Conservation (phyloP, 2,888 invertebrate species). For the Phaedon cochleariae region DNA sequence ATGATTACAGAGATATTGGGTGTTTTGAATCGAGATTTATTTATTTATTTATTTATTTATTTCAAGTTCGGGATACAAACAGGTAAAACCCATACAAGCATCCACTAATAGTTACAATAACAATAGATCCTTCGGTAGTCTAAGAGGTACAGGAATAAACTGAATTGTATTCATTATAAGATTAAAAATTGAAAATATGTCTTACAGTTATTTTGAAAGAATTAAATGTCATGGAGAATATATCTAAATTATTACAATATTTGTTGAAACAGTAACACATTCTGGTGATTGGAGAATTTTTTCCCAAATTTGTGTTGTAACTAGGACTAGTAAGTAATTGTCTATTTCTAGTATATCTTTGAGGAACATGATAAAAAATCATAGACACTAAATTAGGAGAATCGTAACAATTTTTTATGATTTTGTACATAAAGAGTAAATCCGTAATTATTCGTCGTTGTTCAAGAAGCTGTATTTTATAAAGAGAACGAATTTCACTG, state of each 20-base stretch:
- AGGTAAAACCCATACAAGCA: conserved; percentile 5
- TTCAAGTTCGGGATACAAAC: too few species aligned
- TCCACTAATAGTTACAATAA: conserved; percentile 1
- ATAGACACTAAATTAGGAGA: background rate
- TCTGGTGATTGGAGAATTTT: background rate
- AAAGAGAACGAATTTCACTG: background rate
- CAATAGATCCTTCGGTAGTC: background rate
- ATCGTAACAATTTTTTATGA: conserved; percentile 9
- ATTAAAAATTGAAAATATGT: background rate
- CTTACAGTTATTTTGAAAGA: background rate
- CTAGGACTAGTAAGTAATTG: background rate
- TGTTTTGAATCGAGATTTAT: too few species aligned
- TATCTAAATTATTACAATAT: background rate
- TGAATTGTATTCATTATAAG: too few species aligned
- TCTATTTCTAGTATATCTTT: conserved; percentile 3
- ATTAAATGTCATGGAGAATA: background rate
- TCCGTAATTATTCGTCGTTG: background rate
- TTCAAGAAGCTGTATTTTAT: background rate
- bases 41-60: too few species aligned
- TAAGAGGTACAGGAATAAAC: background rate
- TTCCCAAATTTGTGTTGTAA: background rate
- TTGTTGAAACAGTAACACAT: background rate
- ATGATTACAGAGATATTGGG: too few species aligned
- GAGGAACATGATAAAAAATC: background rate
- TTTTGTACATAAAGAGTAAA: background rate